Evolutionary conservation across 2,888 invertebrate species (phyloP), one percentile per base, ranked within the genome.

Genomic region (Mystacides longicornis): DNA sequence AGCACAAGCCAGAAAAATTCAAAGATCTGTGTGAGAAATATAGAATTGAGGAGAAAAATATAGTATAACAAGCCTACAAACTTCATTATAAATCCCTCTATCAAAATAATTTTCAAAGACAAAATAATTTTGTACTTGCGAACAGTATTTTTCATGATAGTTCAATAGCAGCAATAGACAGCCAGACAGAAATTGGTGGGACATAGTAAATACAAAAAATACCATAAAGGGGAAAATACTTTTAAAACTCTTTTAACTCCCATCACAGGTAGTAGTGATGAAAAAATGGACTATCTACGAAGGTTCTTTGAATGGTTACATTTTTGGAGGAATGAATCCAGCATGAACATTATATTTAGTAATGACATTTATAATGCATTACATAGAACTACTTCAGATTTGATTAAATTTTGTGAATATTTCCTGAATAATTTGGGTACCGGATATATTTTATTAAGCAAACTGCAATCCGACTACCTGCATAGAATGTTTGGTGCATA

Each of bases 91-190:
- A 49, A 23, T 20, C 23, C 11, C 7, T 49, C 18, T 22, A 49
- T 19, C 49, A 22, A 23, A 49, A 49, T 49, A 49, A 23, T 16
- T 9, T 49, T 20, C 7, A 49, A 23, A 49, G 49, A 23, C 49
- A 49, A 23, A 49, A 14, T n/a, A n/a, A n/a, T n/a, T 22, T 49
- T 27, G 11, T 20, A 9, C 22, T 49, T 14, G 49, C 16, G 11
- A 23, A 49, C 19, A 49, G 23, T 23, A 23, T 49, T 49, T 49
- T 49, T 23, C 49, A 49, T 27, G 49, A 49, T 4, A 49, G 7
- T 22, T 23, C 49, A 21, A 49, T 49, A 9, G 23, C 49, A 23
- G 23, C 49, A 16, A 18, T 49, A 14, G 18, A 16, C 4, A 18
- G 18, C 14, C 9, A 23, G 2, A 49, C 3, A 16, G 43, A 43